A percentile compares a stretch with the other conserved stretches of the same genome.
These are phyloP conservation scores for Amazona vittata DNA, from an alignment of 2,113 vertebrate species.

Conservation along the genomic window DNA sequence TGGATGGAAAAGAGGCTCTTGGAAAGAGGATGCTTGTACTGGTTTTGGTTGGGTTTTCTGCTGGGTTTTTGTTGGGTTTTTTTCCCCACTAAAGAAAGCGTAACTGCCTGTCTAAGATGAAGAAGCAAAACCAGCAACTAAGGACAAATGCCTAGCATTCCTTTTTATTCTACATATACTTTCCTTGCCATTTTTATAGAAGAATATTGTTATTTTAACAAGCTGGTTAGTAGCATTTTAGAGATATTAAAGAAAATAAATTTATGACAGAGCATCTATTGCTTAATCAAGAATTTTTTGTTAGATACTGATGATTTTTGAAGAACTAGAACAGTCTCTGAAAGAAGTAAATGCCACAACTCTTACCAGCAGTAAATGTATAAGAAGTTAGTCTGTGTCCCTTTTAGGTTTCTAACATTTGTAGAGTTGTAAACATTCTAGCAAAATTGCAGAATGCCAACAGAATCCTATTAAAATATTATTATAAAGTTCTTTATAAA, in stretches of 20 bases:
- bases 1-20: neutral
- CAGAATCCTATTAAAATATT: constrained; percentile 44
- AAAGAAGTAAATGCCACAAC: neutral
- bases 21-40: neutral
- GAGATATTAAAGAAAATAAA: neutral
- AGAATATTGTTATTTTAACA: neutral
- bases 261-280: neutral
- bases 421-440: constrained; percentile 55
- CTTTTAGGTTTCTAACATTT: constrained; percentile 35
- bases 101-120: neutral
- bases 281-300: neutral
- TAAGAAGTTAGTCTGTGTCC: neutral
- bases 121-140: neutral
- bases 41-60: neutral
- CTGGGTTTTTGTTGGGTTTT: fast-evolving
- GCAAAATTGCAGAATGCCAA: constrained; percentile 20
- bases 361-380: neutral
- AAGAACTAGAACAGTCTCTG: neutral
- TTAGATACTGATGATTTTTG: neutral
- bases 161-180: neutral
- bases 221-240: neutral
- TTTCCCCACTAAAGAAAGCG: neutral
- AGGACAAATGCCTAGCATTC: neutral
- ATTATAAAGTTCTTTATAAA: constrained; percentile 45
- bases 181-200: neutral